Evolutionary conservation across 2,797 vertebrate species (phyloP).

Genomic region (Phylloscopus collybita): DNA sequence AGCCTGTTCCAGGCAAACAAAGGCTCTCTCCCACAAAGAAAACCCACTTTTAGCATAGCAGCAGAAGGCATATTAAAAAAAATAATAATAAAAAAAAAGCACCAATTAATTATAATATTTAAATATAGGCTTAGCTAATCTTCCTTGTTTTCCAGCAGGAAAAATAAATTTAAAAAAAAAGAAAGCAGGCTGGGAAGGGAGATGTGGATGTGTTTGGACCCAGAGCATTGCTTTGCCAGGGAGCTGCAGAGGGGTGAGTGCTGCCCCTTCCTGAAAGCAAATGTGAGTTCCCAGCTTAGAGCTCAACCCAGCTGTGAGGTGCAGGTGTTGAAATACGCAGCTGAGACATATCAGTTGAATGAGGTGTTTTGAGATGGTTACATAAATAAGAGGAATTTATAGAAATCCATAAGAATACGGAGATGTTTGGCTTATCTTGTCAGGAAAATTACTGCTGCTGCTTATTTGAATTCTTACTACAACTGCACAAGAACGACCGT

Average conservation of each 20-base stretch:
- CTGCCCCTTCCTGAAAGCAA: neutral
- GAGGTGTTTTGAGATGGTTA: neutral
- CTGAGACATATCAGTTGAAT: neutral
- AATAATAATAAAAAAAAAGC: neutral
- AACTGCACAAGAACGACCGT: neutral
- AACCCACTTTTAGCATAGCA: neutral
- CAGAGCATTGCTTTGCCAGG: neutral
- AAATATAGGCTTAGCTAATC: neutral
- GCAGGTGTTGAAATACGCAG: neutral
- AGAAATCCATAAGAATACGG: neutral
- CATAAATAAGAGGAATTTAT: neutral
- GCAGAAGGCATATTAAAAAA: neutral
- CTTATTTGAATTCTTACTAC: neutral
- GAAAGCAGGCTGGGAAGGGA: neutral
- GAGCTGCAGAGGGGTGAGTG: neutral
- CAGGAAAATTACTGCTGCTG: neutral
- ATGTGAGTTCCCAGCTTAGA: neutral
- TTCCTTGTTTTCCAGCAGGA: neutral
- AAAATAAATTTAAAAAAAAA: accelerated
- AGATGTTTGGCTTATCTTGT: neutral
- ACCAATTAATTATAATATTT: neutral
- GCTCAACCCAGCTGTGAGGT: neutral
- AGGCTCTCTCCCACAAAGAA: constrained; percentile 4
- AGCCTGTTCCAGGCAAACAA: constrained; percentile 23
- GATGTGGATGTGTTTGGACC: neutral